These are phyloP conservation scores for Ditylenchus weischeri DNA, from an alignment of 2,888 invertebrate species.

Conservation along the genomic window DNA sequence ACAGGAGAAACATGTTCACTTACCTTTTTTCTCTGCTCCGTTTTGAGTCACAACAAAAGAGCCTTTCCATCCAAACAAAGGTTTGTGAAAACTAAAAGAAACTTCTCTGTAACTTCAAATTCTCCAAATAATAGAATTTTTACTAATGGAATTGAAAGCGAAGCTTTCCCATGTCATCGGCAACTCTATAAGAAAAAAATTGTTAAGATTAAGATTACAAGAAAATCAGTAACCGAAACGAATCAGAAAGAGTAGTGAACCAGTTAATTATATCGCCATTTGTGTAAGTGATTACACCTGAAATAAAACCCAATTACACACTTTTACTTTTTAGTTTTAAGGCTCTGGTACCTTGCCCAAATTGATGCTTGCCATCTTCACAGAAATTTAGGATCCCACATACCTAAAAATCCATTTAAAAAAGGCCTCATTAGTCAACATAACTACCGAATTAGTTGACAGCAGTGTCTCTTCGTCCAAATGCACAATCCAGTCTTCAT, in stretches of 20 bases:
- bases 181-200: slow-evolving; percentile 73
- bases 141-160: slow-evolving; percentile 79
- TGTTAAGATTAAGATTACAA: neutral
- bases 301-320: neutral
- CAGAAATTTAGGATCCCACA: slow-evolving; percentile 81
- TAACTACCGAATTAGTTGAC: slow-evolving; percentile 78
- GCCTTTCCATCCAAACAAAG: slow-evolving; percentile 95
- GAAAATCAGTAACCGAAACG: slow-evolving; percentile 60
- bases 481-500: slow-evolving; percentile 86
- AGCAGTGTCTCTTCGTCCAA: slow-evolving; percentile 91
- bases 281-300: slow-evolving; percentile 69
- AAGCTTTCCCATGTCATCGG: slow-evolving; percentile 95
- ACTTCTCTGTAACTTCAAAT: too few species aligned
- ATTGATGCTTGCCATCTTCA: slow-evolving; percentile 85
- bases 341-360: slow-evolving; percentile 72
- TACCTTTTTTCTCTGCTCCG: too few species aligned
- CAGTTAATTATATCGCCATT: slow-evolving; percentile 92
- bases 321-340: too few species aligned
- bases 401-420: slow-evolving; percentile 36
- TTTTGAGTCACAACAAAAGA: slow-evolving; percentile 91
- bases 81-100: slow-evolving; percentile 73
- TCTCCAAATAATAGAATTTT: too few species aligned
- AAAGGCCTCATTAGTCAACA: neutral
- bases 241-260: slow-evolving; percentile 91
- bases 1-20: neutral